Evolutionary conservation across 2,888 invertebrate genomes (phyloP).

Genomic region (Cantharis rufa): DNA sequence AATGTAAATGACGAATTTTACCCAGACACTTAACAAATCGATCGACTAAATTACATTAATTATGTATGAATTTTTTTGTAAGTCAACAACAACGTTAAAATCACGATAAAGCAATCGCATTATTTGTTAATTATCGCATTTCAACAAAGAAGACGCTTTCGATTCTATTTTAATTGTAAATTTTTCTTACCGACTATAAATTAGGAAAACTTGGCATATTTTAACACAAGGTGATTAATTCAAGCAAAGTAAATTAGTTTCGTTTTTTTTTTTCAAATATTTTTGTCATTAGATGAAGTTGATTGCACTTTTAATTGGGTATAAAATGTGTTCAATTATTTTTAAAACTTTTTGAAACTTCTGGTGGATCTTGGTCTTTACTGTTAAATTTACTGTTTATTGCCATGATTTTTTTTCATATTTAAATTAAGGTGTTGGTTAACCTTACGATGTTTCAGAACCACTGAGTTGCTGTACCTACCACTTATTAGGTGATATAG

Average conservation of each 20-base stretch:
- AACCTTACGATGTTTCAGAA: neutral
- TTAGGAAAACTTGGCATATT: neutral
- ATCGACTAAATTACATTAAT: neutral
- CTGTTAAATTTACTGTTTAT: no score
- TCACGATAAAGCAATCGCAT: neutral
- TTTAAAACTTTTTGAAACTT: neutral
- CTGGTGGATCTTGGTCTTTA: no score
- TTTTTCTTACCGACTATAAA: constrained; percentile 1
- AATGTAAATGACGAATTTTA: neutral
- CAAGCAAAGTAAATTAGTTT: neutral
- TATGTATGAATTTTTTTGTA: neutral
- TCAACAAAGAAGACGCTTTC: neutral
- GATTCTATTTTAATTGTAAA: constrained; percentile 3
- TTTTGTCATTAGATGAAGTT: neutral
- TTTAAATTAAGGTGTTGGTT: no score
- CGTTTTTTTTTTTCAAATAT: neutral
- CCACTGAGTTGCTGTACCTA: neutral
- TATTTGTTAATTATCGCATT: neutral
- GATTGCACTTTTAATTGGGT: neutral
- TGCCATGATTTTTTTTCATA: no score
- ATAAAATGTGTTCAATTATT: neutral
- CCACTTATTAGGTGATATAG: neutral
- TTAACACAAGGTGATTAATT: neutral
- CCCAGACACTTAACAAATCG: neutral
- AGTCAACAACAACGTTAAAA: neutral